phyloP scores from a whole-genome alignment of 1,140 invertebrate species.

The Zophobas atratus region DNA sequence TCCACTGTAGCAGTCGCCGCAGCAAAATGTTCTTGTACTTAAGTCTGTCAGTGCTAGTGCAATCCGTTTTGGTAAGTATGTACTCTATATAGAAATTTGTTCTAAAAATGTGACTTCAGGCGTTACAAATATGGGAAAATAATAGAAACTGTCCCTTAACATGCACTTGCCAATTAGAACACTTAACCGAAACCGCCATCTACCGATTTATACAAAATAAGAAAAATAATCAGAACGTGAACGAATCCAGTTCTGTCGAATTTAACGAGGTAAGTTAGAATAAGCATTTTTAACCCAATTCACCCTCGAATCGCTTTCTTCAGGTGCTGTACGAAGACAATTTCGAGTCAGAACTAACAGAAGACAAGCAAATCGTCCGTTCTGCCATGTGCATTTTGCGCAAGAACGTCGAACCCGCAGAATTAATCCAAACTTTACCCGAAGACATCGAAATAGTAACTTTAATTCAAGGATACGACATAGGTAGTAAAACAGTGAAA shows the following conservation, averaged over 20 bases:
- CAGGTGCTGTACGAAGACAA: conserved; percentile 65
- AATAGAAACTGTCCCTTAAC: conserved; percentile 67
- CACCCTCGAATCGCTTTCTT: conserved; percentile 42
- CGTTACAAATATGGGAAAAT: conserved; percentile 60
- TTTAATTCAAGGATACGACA: conserved; percentile 66
- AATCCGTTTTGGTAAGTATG: conserved; percentile 11
- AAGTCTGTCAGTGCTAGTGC: conserved; percentile 37
- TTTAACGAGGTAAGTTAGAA: conserved; percentile 64
- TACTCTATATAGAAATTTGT: background rate
- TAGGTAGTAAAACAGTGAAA: conserved; percentile 72
- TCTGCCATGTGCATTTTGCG: conserved; percentile 74
- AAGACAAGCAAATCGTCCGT: conserved; percentile 68
- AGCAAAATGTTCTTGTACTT: conserved; percentile 30
- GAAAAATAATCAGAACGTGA: conserved; percentile 54
- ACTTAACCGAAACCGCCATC: conserved; percentile 69
- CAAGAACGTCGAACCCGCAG: conserved; percentile 67
- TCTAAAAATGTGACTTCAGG: background rate
- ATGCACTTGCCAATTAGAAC: conserved; percentile 70
- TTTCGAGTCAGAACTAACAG: conserved; percentile 56
- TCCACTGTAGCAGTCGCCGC: conserved; percentile 13
- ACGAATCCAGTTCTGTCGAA: conserved; percentile 60
- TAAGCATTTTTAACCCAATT: conserved; percentile 11
- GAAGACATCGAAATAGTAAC: conserved; percentile 72
- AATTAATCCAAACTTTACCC: conserved; percentile 70
- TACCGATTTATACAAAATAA: conserved; percentile 68